Evolutionary conservation across 2,113 vertebrate species (phyloP).

Genomic region (Delphinapterus leucas): DNA sequence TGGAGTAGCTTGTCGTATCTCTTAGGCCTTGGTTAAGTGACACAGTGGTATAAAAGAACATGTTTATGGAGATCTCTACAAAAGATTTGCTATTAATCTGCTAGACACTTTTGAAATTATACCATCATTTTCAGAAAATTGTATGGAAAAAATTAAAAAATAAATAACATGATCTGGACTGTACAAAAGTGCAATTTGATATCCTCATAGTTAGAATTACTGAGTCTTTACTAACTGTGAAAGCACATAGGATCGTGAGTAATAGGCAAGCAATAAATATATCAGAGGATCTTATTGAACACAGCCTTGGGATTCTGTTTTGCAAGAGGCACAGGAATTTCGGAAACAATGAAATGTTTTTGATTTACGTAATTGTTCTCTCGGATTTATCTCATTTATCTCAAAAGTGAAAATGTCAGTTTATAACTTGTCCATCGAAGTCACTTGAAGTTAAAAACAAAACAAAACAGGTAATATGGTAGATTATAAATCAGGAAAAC

Average conservation of each 20-base stretch:
- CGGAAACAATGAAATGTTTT: conserved; percentile 8
- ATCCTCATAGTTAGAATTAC: not conserved
- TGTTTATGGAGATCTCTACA: not conserved
- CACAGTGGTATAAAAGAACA: not conserved
- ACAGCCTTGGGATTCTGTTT: not conserved
- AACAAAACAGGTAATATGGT: not conserved
- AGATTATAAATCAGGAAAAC: conserved; percentile 10
- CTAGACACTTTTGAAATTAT: not conserved
- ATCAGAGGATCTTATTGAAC: not conserved
- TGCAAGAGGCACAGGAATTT: not conserved
- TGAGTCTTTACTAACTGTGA: not conserved
- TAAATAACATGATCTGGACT: not conserved
- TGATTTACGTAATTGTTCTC: conserved; percentile 26
- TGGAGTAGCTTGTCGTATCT: not conserved
- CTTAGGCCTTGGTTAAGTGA: not conserved
- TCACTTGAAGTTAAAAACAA: conserved; percentile 5
- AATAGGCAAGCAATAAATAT: not conserved
- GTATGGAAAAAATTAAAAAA: not conserved
- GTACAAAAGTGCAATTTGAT: not conserved
- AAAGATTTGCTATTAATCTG: not conserved
- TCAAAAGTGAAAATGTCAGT: conserved; percentile 19
- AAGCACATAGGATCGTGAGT: not conserved
- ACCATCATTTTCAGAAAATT: conserved; percentile 1
- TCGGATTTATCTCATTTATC: conserved; percentile 5
- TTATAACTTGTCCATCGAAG: conserved; percentile 9